Evolutionary conservation across 2,888 invertebrate species (phyloP).

Genomic region (Drosophila tripunctata): DNA sequence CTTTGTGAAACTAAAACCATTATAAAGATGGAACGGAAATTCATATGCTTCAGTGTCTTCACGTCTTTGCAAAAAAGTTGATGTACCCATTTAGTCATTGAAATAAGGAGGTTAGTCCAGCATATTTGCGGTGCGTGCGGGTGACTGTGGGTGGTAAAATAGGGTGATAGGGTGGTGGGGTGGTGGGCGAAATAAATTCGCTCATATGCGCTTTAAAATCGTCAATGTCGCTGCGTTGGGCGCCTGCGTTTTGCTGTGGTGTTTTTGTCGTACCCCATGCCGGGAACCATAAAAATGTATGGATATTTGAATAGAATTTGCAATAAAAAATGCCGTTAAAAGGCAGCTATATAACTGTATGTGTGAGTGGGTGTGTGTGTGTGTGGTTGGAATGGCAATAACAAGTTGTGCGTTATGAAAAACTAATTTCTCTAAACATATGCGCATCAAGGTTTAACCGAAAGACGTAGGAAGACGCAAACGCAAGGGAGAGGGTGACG

Average conservation of each 20-base stretch:
- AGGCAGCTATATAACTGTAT: slow-evolving; percentile 45
- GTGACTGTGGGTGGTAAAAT: slow-evolving; percentile 6
- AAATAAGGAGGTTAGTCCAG: not conserved
- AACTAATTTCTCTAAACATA: slow-evolving; percentile 81
- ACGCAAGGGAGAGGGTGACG: not conserved
- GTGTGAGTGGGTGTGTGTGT: not conserved
- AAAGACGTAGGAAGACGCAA: slow-evolving; percentile 11
- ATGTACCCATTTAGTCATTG: not conserved
- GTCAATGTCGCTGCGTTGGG: slow-evolving; percentile 6
- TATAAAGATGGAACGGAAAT: too few species aligned
- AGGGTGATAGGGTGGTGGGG: slow-evolving; percentile 14
- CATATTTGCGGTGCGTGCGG: slow-evolving; percentile 5
- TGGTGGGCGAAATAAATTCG: slow-evolving; percentile 31
- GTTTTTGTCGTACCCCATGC: slow-evolving; percentile 42
- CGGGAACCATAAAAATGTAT: slow-evolving; percentile 76
- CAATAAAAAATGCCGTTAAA: slow-evolving; percentile 81
- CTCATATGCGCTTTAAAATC: slow-evolving; percentile 71
- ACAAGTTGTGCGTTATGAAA: slow-evolving; percentile 81
- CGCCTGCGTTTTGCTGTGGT: not conserved
- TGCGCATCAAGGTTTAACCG: slow-evolving; percentile 64
- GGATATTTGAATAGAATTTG: slow-evolving; percentile 82
- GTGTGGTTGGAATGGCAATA: slow-evolving; percentile 62
- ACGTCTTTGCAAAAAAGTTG: too few species aligned
- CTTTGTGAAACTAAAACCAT: too few species aligned
- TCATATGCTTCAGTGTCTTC: too few species aligned